phyloP scores from a whole-genome alignment of 1,140 invertebrate species.

The Cyphomyrmex costatus region DNA sequence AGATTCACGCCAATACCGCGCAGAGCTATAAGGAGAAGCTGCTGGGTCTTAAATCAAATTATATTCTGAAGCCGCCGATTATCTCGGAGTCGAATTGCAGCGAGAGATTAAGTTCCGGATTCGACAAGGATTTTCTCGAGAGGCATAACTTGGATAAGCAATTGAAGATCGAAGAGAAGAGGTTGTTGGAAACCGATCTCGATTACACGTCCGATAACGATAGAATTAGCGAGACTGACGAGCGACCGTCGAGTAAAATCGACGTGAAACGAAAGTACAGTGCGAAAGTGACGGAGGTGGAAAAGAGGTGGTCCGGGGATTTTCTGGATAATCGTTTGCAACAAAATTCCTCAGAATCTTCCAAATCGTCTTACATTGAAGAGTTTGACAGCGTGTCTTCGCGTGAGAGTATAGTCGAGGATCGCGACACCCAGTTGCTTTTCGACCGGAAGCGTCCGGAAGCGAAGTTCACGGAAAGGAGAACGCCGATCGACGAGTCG shows the following conservation, averaged over 20 bases:
- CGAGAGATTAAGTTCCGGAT: constrained; percentile 69
- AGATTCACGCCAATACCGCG: constrained; percentile 79
- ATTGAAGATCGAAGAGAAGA: constrained; percentile 79
- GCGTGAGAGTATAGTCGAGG: constrained; percentile 76
- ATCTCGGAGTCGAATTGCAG: constrained; percentile 64
- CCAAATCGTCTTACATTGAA: constrained; percentile 83
- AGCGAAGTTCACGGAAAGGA: neutral
- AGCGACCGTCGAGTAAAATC: neutral
- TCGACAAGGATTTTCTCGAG: constrained; percentile 80
- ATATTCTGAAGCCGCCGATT: constrained; percentile 60
- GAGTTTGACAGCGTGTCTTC: constrained; percentile 83
- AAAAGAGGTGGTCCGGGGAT: constrained; percentile 83
- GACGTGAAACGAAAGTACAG: constrained; percentile 74
- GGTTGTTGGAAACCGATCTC: constrained; percentile 64
- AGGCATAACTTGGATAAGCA: constrained; percentile 78
- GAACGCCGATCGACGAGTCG: constrained; percentile 21
- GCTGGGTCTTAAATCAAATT: constrained; percentile 20
- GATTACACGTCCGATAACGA: constrained; percentile 73
- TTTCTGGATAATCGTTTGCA: constrained; percentile 79
- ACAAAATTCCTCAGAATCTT: constrained; percentile 81
- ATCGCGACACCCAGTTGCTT: neutral
- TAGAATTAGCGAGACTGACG: constrained; percentile 32
- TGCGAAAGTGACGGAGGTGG: constrained; percentile 80
- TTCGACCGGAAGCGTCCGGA: constrained; percentile 11
- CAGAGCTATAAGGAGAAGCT: constrained; percentile 79